Conservation (phyloP, 2,113 vertebrate species). For the Elephantulus edwardii region DNA sequence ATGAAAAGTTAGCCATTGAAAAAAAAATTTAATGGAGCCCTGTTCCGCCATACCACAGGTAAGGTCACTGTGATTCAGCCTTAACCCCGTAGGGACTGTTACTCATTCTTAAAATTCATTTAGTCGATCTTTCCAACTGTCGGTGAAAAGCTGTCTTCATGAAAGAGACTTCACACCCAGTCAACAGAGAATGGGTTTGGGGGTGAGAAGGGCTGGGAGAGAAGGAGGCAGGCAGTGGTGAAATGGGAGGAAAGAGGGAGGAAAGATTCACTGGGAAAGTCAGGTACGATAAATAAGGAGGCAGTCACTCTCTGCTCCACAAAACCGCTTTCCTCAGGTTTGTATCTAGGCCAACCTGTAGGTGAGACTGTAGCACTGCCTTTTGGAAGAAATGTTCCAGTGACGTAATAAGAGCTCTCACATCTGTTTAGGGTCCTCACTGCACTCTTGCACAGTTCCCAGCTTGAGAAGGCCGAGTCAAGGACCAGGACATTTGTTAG, state of each 20-base stretch:
- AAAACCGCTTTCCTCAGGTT: neutral
- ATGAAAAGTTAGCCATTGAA: neutral
- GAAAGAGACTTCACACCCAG: neutral
- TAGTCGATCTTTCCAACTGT: neutral
- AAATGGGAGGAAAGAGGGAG: neutral
- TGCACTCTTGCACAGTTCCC: neutral
- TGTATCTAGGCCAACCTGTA: neutral
- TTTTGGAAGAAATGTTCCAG: neutral
- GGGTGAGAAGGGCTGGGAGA: too few relatives aligned
- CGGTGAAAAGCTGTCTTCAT: neutral
- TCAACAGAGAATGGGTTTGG: neutral
- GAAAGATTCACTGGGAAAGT: neutral
- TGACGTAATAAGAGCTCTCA: neutral
- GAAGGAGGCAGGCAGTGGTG: neutral
- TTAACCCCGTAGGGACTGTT: neutral
- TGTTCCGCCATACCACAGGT: neutral
- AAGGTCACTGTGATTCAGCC: neutral
- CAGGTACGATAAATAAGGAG: neutral
- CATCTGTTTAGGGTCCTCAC: neutral
- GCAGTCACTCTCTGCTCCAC: neutral
- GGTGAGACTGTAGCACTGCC: neutral
- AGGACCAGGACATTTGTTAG: neutral
- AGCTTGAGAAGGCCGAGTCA: constrained; percentile 51
- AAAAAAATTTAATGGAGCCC: neutral
- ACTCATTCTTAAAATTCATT: neutral